Evolutionary conservation across 2,797 vertebrate species (phyloP), one percentile per base, ranked within the genome.

Genomic region (Phyllotis vaccarum): DNA sequence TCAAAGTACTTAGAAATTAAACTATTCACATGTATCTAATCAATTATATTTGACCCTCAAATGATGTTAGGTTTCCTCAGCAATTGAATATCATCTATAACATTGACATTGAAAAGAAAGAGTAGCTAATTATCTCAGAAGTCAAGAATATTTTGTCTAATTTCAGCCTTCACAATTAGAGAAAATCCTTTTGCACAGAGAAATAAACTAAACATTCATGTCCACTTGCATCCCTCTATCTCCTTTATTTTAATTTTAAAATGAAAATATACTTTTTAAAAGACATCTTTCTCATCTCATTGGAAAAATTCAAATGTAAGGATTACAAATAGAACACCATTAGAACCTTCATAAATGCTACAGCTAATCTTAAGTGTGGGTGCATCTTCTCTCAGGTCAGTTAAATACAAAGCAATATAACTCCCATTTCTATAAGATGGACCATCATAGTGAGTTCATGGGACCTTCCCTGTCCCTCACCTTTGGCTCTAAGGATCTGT

Each of bases 231-330:
- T 56, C 10, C 49, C 80, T 78, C 8, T 56, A 14, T 6, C 46
- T 10, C 74, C 85, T 16, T 29, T 90, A 83, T 8, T 92, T 83
- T 19, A 91, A 80, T 80, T 93, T 66, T 80, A 91, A 96, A 93
- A 94, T 70, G 29, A 70, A 80, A 90, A 91, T 8, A 82, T 90
- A 85, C 1, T n/a, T 56, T 43, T 93, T 89, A 94, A 90, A 90
- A 37, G 37, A 91, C 24, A 75, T 46, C 58, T 78, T 46, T 74
- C n/a, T 87, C 37, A 81, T 58, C 29, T 66, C 70, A 86, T 4
- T 91, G 43, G 56, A 94, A 29, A 91, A 79, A 70, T 56, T 86
- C 56, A 89, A 24, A 82, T 91, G 22, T 89, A 58, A 94, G 82
- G 10, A 72, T 81, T 16, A 70, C 29, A 80, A 31, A 37, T 27